A percentile compares a stretch with the other conserved stretches of the same genome.
Evolutionary conservation across 2,113 vertebrate genomes (phyloP).

Genomic region (Carlito syrichta): DNA sequence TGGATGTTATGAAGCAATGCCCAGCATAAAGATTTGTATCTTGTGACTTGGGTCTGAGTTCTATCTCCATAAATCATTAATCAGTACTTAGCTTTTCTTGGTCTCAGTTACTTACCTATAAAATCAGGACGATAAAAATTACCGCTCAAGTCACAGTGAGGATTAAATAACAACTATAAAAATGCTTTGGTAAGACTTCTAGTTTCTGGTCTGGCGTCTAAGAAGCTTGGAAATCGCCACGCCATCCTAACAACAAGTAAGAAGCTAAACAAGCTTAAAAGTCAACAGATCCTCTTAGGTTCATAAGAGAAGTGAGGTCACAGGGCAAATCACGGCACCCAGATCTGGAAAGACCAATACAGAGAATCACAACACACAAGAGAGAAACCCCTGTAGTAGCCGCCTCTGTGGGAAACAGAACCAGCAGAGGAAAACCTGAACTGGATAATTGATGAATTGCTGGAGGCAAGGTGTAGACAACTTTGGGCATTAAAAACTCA

Average conservation of each 20-base stretch:
- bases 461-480: neutral
- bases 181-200: neutral
- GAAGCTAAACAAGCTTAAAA: neutral
- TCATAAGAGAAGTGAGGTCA: neutral
- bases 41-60: neutral
- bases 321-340: neutral
- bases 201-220: neutral
- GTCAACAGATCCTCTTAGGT: neutral
- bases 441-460: neutral
- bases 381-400: neutral
- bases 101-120: neutral
- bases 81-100: neutral
- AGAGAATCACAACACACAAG: neutral
- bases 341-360: neutral
- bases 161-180: neutral
- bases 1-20: neutral
- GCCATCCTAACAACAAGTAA: neutral
- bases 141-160: neutral
- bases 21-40: no score
- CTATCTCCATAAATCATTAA: neutral
- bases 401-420: neutral
- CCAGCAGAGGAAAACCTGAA: neutral
- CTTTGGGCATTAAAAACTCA: neutral
- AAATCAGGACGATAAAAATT: conserved; percentile 25
- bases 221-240: neutral